A percentile compares a stretch with the other conserved stretches of the same genome.
Evolutionary conservation across 2,797 vertebrate species (phyloP).

Genomic region (Dicrostonyx torquatus): DNA sequence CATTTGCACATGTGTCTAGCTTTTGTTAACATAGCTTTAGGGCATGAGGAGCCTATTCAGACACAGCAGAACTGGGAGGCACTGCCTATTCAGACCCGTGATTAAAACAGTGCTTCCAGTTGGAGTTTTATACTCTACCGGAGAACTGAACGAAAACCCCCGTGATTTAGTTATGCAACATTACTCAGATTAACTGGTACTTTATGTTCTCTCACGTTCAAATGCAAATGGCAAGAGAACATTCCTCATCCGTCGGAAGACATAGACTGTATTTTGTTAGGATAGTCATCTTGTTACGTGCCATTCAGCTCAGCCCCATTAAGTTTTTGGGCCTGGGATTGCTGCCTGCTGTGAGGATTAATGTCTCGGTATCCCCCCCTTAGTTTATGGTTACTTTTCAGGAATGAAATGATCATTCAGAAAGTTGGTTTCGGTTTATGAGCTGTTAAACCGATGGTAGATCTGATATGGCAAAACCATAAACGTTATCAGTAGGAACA

Average conservation of each 20-base stretch:
- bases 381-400: constrained; percentile 82
- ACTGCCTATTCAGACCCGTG: constrained; percentile 66
- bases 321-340: constrained; percentile 79
- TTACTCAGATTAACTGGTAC: constrained; percentile 79
- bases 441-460: constrained; percentile 82
- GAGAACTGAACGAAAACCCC: constrained; percentile 70
- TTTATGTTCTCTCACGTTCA: constrained; percentile 74
- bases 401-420: constrained; percentile 85
- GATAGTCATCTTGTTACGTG: constrained; percentile 74
- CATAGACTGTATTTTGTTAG: constrained; percentile 79
- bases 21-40: constrained; percentile 49
- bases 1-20: constrained; percentile 4
- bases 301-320: constrained; percentile 84
- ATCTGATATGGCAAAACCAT: constrained; percentile 69
- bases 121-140: constrained; percentile 61
- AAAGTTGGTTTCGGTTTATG: constrained; percentile 86
- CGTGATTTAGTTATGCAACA: constrained; percentile 78
- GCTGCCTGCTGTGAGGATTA: constrained; percentile 80
- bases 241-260: constrained; percentile 63
- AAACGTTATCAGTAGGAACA: constrained; percentile 46
- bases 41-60: constrained; percentile 39
- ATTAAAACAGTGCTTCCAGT: constrained; percentile 81
- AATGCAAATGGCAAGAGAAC: constrained; percentile 60
- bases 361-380: constrained; percentile 79
- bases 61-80: constrained; percentile 37